Evolutionary conservation across 1,140 invertebrate genomes (phyloP).

Genomic region (Orussus abietinus): DNA sequence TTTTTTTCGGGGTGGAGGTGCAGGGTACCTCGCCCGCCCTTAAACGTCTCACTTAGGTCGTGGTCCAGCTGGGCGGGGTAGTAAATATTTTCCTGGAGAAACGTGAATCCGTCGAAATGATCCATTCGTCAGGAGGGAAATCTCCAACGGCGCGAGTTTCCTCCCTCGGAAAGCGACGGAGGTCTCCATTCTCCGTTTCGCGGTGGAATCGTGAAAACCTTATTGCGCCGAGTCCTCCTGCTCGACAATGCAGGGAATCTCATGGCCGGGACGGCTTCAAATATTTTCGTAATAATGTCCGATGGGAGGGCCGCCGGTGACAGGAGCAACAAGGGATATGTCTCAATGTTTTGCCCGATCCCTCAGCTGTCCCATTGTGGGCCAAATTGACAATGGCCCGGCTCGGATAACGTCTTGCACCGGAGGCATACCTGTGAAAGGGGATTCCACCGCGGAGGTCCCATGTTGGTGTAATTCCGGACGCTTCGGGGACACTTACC

Average conservation of each 20-base stretch:
- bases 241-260: constrained; percentile 8
- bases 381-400: constrained; percentile 36
- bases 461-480: constrained; percentile 27
- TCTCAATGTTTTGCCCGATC: constrained; percentile 52
- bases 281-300: constrained; percentile 49
- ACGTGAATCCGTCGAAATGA: not conserved
- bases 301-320: constrained; percentile 37
- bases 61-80: no score
- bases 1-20: no score
- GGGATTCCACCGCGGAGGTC: constrained; percentile 22
- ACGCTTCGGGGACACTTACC: constrained; percentile 34
- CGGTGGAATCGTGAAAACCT: not conserved
- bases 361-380: constrained; percentile 50
- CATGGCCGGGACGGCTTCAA: constrained; percentile 26
- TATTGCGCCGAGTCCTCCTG: not conserved
- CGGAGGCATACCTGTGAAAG: constrained; percentile 25
- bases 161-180: not conserved
- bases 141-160: not conserved
- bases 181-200: not conserved
- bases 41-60: no score
- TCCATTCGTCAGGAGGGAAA: no score
- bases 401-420: constrained; percentile 42
- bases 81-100: not conserved
- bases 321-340: constrained; percentile 44
- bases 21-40: no score